A percentile compares a stretch with the other conserved stretches of the same genome.
Conservation (phyloP, 2,797 vertebrate species). For the Smutsia temminckii region DNA sequence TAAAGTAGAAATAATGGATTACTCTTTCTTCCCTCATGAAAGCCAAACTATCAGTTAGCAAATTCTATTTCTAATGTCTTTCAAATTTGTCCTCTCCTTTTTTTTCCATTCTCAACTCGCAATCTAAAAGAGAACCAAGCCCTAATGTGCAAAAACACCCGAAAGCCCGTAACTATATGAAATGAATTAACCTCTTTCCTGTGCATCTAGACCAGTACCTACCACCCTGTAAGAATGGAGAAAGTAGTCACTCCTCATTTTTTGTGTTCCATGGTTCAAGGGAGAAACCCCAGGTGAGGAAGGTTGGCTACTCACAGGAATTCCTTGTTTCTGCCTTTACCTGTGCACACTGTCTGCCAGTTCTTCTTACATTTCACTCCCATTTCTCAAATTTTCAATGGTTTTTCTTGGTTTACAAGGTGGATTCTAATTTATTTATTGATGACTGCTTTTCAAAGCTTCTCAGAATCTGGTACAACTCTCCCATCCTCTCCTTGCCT, state of each 20-base stretch:
- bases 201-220: neutral
- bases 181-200: neutral
- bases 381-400: neutral
- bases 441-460: neutral
- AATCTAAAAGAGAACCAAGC: neutral
- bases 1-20: neutral
- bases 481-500: neutral
- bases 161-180: neutral
- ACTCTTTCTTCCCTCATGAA: neutral
- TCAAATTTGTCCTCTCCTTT: neutral
- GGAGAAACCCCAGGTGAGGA: conserved; percentile 29
- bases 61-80: neutral
- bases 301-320: neutral
- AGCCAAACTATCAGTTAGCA: neutral
- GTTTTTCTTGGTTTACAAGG: neutral
- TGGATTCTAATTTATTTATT: conserved; percentile 43
- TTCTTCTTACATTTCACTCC: conserved; percentile 27
- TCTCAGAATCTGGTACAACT: neutral
- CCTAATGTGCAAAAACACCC: neutral
- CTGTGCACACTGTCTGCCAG: neutral
- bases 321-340: neutral
- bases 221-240: neutral
- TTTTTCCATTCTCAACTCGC: neutral
- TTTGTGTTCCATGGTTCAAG: neutral
- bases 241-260: neutral